A percentile compares a stretch with the other conserved stretches of the same genome.
These are phyloP conservation scores for Tetranychus urticae DNA, from an alignment of 1,140 invertebrate genomes.

Conservation along the genomic window DNA sequence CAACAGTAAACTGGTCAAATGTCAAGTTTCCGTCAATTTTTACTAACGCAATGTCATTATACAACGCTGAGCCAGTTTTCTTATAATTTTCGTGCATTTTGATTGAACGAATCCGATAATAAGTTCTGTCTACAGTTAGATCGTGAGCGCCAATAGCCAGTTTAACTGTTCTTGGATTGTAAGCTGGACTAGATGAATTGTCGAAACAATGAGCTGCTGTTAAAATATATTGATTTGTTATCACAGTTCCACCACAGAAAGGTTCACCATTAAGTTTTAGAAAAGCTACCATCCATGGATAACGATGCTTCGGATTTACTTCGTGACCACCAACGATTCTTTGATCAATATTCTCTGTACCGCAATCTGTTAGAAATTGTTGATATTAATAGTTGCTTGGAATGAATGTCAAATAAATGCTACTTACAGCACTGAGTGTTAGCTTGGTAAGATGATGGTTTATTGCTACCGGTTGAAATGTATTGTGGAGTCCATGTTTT, in stretches of 20 bases:
- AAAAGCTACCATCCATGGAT: constrained; percentile 2
- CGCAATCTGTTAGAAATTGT: background rate
- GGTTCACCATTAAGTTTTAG: background rate
- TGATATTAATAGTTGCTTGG: no score
- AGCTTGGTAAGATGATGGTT: no score
- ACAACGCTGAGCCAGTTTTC: background rate
- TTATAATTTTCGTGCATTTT: background rate
- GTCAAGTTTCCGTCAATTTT: background rate
- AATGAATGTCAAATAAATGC: no score
- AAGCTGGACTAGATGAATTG: background rate
- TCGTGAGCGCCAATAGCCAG: background rate
- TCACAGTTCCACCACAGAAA: background rate
- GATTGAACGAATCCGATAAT: background rate
- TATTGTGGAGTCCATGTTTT: no score
- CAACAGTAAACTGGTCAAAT: background rate
- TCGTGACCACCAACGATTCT: constrained; percentile 1
- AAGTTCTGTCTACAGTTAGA: background rate
- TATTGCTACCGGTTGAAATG: no score
- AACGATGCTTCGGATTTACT: background rate
- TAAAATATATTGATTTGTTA: background rate
- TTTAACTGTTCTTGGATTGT: background rate
- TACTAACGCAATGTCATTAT: constrained; percentile 4
- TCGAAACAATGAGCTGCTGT: background rate
- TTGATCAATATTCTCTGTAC: background rate
- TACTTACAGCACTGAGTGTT: no score